These are phyloP conservation scores for Lepidocolaptes lacrymiger DNA, from an alignment of 2,797 vertebrate genomes.

Conservation along the genomic window DNA sequence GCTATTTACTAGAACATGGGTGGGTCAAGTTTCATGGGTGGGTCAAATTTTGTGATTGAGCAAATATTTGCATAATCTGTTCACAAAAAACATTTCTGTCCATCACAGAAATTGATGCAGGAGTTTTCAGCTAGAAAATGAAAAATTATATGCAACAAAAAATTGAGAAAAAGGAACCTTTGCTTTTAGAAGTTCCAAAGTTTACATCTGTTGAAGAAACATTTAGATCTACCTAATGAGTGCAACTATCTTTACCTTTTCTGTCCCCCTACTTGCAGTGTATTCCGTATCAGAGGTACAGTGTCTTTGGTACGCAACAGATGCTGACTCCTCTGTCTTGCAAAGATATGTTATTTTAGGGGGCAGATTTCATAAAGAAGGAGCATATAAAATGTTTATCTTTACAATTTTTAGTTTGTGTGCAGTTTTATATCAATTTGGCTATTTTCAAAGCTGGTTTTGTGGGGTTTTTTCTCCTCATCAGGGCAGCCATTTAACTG, in stretches of 20 bases:
- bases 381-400: neutral
- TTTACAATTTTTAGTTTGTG: neutral
- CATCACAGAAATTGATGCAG: neutral
- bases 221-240: neutral
- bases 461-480: neutral
- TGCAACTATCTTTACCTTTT: neutral
- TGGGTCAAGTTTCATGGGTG: neutral
- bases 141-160: neutral
- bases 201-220: neutral
- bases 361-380: neutral
- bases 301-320: rapidly evolving
- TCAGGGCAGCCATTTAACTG: conserved; percentile 16
- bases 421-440: conserved; percentile 4
- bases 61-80: neutral
- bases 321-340: neutral
- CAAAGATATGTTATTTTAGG: neutral
- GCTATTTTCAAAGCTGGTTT: conserved; percentile 31
- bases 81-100: neutral
- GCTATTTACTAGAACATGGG: rapidly evolving
- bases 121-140: neutral
- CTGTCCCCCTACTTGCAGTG: neutral
- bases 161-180: neutral
- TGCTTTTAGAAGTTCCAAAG: neutral
- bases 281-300: neutral
- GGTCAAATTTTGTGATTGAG: neutral